Evolutionary conservation across 2,113 vertebrate species (phyloP).

Genomic region (Camarhynchus parvulus): DNA sequence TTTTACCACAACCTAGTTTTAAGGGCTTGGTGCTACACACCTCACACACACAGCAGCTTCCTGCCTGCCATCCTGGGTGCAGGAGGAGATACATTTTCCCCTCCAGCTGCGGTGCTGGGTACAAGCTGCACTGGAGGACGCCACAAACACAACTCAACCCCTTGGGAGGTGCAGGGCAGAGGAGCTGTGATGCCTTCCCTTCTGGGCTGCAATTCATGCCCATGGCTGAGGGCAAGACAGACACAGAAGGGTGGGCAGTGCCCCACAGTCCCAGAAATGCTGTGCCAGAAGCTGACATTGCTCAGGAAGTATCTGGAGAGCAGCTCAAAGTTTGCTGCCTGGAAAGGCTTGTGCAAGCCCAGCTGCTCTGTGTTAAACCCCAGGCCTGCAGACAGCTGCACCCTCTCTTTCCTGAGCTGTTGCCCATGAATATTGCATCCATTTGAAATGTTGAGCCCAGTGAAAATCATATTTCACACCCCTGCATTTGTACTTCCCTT

Average conservation of each 20-base stretch:
- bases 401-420: background rate
- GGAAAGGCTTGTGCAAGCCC: background rate
- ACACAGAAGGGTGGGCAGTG: background rate
- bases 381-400: background rate
- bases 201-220: background rate
- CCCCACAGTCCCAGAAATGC: background rate
- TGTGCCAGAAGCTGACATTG: background rate
- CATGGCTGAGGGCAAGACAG: background rate
- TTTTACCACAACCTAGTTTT: background rate
- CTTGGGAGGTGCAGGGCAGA: accelerated
- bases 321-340: background rate
- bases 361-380: background rate
- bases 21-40: background rate
- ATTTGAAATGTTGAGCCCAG: background rate
- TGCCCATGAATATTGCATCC: background rate
- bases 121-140: background rate
- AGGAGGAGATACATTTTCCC: background rate
- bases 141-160: background rate
- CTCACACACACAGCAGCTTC: background rate
- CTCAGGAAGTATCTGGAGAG: background rate
- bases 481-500: background rate
- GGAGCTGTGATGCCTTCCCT: background rate
- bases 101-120: background rate
- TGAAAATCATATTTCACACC: background rate
- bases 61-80: background rate